These are phyloP conservation scores for Xiphorhynchus elegans DNA, from an alignment of 2,113 vertebrate species.

Conservation along the genomic window DNA sequence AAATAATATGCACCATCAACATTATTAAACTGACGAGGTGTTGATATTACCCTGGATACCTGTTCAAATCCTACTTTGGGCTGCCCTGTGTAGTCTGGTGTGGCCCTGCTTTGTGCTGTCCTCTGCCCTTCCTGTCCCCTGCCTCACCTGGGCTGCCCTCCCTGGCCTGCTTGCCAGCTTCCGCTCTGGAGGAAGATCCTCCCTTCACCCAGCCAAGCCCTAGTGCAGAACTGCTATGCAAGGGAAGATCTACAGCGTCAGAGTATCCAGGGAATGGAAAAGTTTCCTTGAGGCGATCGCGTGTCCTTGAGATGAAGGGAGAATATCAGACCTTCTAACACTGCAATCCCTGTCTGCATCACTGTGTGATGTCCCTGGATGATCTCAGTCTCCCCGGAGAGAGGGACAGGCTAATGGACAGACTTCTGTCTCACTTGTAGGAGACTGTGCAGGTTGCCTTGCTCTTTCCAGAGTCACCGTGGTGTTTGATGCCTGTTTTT, in stretches of 20 bases:
- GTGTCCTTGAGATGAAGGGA: neutral
- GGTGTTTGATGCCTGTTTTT: constrained; percentile 47
- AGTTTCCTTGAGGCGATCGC: neutral
- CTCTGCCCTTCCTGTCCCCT: constrained; percentile 4
- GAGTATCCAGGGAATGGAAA: neutral
- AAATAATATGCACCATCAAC: neutral
- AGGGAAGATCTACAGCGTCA: neutral
- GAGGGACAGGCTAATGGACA: neutral
- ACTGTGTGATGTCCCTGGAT: neutral
- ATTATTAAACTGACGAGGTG: neutral
- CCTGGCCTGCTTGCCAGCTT: constrained; percentile 22
- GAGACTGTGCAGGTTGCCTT: neutral
- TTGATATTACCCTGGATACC: constrained; percentile 8
- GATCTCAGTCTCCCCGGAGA: neutral
- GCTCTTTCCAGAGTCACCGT: neutral
- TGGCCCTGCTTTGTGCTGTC: neutral
- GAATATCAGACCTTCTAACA: neutral
- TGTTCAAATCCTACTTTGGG: neutral
- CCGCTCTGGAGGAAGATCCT: neutral
- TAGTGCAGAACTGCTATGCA: neutral
- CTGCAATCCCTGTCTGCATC: neutral
- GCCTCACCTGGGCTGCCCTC: constrained; percentile 54
- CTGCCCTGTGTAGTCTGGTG: neutral
- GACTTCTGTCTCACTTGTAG: neutral
- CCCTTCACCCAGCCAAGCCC: neutral